Conservation (phyloP, 2,888 invertebrate species). For the Pyrochroa serraticornis region DNA sequence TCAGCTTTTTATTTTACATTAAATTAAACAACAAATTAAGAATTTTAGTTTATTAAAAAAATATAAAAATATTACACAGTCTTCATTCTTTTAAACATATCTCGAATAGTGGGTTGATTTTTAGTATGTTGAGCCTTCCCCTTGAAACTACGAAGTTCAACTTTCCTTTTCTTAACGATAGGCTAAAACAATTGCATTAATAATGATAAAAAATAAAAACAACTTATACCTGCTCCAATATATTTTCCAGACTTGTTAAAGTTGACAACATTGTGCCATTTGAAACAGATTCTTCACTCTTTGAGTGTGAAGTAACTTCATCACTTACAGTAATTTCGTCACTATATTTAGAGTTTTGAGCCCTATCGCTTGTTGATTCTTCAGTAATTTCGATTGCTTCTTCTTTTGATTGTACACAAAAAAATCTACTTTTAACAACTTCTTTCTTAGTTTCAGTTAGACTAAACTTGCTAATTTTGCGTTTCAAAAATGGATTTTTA, state of each 20-base stretch:
- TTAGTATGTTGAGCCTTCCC: not conserved
- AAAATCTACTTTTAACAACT: slow-evolving; percentile 66
- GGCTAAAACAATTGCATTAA: too few relatives aligned
- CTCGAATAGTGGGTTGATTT: slow-evolving; percentile 11
- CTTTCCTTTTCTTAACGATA: not conserved
- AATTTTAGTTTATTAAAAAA: not conserved
- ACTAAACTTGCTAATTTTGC: slow-evolving; percentile 62
- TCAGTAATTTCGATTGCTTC: not conserved
- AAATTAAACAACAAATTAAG: too few relatives aligned
- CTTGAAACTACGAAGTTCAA: not conserved
- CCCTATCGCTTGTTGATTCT: too few relatives aligned
- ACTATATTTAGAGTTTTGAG: too few relatives aligned
- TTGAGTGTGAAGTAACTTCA: too few relatives aligned
- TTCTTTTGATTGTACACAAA: slow-evolving; percentile 46
- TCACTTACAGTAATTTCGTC: too few relatives aligned
- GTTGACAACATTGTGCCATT: too few relatives aligned
- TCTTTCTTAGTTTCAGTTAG: slow-evolving; percentile 57
- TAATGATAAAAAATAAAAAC: not conserved
- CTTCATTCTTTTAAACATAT: slow-evolving; percentile 17
- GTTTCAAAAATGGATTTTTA: slow-evolving; percentile 54
- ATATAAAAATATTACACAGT: not conserved
- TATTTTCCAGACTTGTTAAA: too few relatives aligned
- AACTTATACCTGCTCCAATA: not conserved
- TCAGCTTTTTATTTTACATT: too few relatives aligned
- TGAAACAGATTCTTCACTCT: too few relatives aligned